Conservation (phyloP, 2,888 invertebrate species). For the Stenodema calcarata region DNA sequence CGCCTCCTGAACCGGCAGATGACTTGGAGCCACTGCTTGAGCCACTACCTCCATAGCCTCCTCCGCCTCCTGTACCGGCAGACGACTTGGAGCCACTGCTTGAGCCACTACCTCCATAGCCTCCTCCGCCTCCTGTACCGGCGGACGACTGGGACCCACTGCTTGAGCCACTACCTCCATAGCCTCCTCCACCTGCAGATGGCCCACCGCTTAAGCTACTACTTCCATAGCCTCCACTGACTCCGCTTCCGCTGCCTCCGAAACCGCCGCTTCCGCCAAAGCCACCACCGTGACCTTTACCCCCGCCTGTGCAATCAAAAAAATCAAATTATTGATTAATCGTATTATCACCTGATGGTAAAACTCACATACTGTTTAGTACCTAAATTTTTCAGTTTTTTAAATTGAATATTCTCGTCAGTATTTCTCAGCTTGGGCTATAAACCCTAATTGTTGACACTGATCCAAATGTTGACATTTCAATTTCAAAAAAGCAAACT, state of each 20-base stretch:
- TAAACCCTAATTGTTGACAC: too few species aligned
- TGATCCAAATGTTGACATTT: too few species aligned
- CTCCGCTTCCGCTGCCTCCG: slow-evolving; percentile 7
- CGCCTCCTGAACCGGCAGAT: background rate
- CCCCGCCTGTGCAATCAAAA: background rate
- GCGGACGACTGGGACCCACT: background rate
- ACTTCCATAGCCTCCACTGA: slow-evolving; percentile 11
- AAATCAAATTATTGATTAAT: too few species aligned
- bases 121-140: background rate
- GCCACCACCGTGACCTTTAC: background rate
- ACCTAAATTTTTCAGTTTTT: too few species aligned
- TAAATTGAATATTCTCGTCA: too few species aligned
- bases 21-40: background rate
- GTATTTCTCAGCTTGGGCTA: too few species aligned
- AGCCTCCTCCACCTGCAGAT: slow-evolving; percentile 2
- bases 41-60: background rate
- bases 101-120: background rate
- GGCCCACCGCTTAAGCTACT: slow-evolving; percentile 33
- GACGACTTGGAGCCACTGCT: background rate
- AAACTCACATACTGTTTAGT: too few species aligned
- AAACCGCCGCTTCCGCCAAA: background rate
- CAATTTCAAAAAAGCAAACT: too few species aligned
- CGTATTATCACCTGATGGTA: too few species aligned
- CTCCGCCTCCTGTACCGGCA: background rate
- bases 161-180: background rate